Base-by-base conservation (phyloP, 2,113 vertebrate species). In the Microcebus lehilahytsara region DNA sequence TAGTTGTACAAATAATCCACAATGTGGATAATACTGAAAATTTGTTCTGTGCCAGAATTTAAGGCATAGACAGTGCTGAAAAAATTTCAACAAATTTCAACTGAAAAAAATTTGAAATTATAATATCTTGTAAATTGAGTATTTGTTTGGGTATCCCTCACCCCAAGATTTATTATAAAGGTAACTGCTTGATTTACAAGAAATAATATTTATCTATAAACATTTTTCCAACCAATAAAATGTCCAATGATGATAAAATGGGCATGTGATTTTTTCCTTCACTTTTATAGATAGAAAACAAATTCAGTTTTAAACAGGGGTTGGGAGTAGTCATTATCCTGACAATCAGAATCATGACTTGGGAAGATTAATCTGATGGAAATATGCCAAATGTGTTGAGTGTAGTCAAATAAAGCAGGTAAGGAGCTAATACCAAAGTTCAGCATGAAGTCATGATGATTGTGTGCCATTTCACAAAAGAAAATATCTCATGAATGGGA, bases 401-500 rank as follows among this genome's bases (percentile, higher is more conserved):
- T n/a, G 10, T 22, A 83, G 53, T 42, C 37, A 85, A 69, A 91
- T 25, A 89, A 94, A 62, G 74, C 30, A 66, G 14, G 34, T 77
- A 84, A 53, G 23, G 30, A 85, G 40, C 42, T 62, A 53, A 94
- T n/a, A 66, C 34, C 40, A 89, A 89, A n/a, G 7, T 79, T 83
- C 69, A 69, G 17, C 3, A 22, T 84, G 7, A 95, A 86, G n/a
- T 72, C 78, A 66, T 78, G 30, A 42, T 13, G 5, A 67, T 32
- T 46, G 27, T 32, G 69, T 22, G 7, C n/a, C 53, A 9, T 83
- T 95, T 96, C 46, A 75, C 16, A 78, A 92, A 91, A 85, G 42
- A 85, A 95, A 95, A 88, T 75, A 77, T 1, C 62, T 60, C 19
- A 80, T 85, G 30, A 96, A 87, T 51, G 92, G 53, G 23, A 92